Evolutionary conservation across 2,888 invertebrate species (phyloP), one percentile per base, ranked within the genome.

Genomic region (Tupiocoris notatus): DNA sequence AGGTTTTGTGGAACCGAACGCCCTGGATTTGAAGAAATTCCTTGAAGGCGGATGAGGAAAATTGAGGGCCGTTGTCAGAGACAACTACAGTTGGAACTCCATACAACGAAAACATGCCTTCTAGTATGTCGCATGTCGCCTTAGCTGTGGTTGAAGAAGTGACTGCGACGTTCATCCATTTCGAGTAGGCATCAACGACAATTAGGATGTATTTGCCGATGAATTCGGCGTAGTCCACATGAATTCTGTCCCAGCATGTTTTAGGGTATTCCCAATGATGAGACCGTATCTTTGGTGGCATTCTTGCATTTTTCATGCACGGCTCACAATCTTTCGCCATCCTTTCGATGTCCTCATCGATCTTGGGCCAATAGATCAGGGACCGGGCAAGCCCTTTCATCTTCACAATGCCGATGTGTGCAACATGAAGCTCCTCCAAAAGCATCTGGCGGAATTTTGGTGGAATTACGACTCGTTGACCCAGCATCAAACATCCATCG

Each of bases 91-190:
- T 0, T 0, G 80, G 79, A 7, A 79, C 39, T 3, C 80, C 80
- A 65, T 59, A 79, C 3, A 78, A 24, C 1, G 76, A 58, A 57
- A 80, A 80, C 23, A 79, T 7, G 1, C 16, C 76, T 61, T 76
- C 64, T 6, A 80, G 78, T 54, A 67, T 77, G 39, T 77, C 76
- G 16, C 80, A 7, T 18, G 76, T 76, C 3, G 75, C 58, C 9
- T 79, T 76, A 21, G 77, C 18, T 77, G 79, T 56, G 78, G 79
- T 21, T 75, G 77, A 61, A 70, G 16, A 58, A 1, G 68, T 75
- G 18, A 77, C 70, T 0, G 79, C 67, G 0, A 81, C 78, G 74
- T 81, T 80, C 0, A 78, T 79, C 81, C 80, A 81, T 54, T 81
- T 81, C 0, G 79, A 79, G 57, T 79, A 75, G 0, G 82, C 78